Conservation (phyloP, 1,140 invertebrate species). For the Agrypnia vestita region DNA sequence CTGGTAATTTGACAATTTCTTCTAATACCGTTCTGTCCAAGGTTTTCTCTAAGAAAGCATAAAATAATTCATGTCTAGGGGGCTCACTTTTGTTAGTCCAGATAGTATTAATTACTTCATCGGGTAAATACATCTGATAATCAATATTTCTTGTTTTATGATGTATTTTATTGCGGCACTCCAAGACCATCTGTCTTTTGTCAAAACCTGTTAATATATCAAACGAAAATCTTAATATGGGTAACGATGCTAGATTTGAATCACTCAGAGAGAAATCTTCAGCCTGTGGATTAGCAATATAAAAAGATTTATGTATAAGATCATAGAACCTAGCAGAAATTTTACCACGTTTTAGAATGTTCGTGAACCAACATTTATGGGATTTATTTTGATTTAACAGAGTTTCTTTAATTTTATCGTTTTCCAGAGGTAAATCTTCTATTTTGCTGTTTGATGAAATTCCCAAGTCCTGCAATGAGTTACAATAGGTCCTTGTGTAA, state of each 20-base stretch:
- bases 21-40: conserved; percentile 66
- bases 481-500: conserved; percentile 75
- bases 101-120: conserved; percentile 4
- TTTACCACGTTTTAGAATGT: conserved; percentile 54
- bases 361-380: conserved; percentile 42
- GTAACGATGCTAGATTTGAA: conserved; percentile 75
- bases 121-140: not conserved
- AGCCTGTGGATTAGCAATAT: conserved; percentile 82
- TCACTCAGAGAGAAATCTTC: conserved; percentile 78
- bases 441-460: conserved; percentile 55
- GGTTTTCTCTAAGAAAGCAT: conserved; percentile 69
- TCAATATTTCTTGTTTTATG: conserved; percentile 27
- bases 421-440: not conserved
- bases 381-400: conserved; percentile 9
- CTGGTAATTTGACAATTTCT: conserved; percentile 72
- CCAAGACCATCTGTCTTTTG: conserved; percentile 65
- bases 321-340: conserved; percentile 61
- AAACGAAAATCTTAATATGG: conserved; percentile 79
- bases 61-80: conserved; percentile 64
- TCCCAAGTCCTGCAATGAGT: conserved; percentile 75
- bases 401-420: not conserved
- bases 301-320: conserved; percentile 64
- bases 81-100: conserved; percentile 29
- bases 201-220: conserved; percentile 74
- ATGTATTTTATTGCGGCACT: conserved; percentile 51